Conservation (phyloP, 2,113 vertebrate genomes). For the Microtus oregoni region DNA sequence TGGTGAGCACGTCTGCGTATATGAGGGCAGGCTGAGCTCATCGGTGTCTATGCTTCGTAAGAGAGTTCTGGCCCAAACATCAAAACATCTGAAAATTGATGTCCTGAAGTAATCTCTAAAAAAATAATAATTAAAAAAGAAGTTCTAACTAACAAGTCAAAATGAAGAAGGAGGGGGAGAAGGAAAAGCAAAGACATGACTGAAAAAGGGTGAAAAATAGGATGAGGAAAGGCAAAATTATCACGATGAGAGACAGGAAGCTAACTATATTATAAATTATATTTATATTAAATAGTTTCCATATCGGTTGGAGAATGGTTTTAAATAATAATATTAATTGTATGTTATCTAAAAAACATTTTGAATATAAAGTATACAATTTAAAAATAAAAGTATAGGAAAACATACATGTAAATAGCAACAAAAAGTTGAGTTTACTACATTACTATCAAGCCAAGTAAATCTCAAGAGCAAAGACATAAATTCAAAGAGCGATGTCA, state of each 20-base stretch:
- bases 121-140: background rate
- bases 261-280: background rate
- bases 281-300: conserved; percentile 5
- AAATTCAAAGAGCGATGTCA: background rate
- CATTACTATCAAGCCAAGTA: conserved; percentile 11
- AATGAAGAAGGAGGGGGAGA: background rate
- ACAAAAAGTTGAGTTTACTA: background rate
- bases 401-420: background rate
- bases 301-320: background rate
- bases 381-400: background rate
- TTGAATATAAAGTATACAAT: conserved; percentile 31
- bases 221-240: background rate
- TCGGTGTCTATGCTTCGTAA: background rate
- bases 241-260: background rate
- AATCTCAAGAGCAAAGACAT: background rate
- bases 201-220: background rate
- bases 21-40: background rate
- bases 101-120: background rate
- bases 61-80: background rate
- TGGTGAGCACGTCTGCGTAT: background rate
- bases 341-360: background rate
- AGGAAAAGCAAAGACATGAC: background rate
- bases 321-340: background rate
- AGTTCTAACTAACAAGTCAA: background rate
- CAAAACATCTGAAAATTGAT: background rate